Evolutionary conservation across 2,113 vertebrate species (phyloP).

Genomic region (Phycodurus eques): DNA sequence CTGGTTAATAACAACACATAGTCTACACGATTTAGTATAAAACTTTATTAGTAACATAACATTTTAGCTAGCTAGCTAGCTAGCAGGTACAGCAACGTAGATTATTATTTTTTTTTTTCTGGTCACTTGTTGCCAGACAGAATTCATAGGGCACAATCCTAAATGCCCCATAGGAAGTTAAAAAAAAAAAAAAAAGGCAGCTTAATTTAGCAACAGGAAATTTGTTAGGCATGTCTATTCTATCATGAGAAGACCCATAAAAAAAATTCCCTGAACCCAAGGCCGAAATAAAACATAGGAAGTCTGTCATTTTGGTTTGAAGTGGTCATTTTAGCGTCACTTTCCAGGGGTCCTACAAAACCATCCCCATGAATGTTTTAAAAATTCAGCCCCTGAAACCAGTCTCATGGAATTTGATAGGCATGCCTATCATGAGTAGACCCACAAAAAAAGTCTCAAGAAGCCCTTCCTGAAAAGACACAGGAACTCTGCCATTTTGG

Average conservation of each 20-base stretch:
- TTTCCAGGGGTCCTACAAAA: neutral
- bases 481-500: too few species aligned
- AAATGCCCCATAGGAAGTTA: too few species aligned
- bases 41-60: neutral
- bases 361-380: neutral
- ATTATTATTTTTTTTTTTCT: neutral
- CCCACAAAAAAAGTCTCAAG: neutral
- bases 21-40: neutral
- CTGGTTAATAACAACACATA: neutral
- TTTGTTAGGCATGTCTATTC: neutral
- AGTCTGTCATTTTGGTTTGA: neutral
- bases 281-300: neutral
- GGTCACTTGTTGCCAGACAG: neutral
- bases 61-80: neutral
- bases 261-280: neutral
- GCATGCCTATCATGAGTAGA: neutral
- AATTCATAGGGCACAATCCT: neutral
- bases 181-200: too few species aligned
- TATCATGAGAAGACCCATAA: neutral
- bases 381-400: neutral
- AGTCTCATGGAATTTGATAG: neutral
- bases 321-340: neutral
- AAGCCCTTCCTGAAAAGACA: too few species aligned
- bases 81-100: too few species aligned
- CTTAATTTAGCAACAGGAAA: neutral